These are phyloP conservation scores for Aegotheles bennettii DNA, from an alignment of 2,113 vertebrate species.

Conservation along the genomic window DNA sequence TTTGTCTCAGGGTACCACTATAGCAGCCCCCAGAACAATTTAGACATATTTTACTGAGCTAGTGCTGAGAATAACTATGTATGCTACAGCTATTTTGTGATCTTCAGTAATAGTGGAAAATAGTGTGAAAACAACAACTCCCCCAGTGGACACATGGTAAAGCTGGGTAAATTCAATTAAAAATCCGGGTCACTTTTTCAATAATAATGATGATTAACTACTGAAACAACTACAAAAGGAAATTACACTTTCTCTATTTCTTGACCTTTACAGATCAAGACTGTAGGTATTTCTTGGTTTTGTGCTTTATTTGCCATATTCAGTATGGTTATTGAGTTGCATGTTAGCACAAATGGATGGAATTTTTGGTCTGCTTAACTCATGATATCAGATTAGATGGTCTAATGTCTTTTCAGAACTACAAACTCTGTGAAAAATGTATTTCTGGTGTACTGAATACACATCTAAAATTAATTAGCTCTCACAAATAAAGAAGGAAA, in stretches of 20 bases:
- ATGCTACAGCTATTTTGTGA: not conserved
- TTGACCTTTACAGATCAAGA: not conserved
- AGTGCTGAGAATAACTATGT: not conserved
- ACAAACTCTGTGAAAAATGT: not conserved
- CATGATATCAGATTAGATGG: not conserved
- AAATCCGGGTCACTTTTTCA: not conserved
- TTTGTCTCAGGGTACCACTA: not conserved
- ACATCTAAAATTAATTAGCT: not conserved
- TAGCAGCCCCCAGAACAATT: not conserved
- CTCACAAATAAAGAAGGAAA: not conserved
- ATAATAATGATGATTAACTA: not conserved
- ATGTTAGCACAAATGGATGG: not conserved
- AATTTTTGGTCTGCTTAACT: not conserved
- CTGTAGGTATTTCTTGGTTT: not conserved
- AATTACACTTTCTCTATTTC: not conserved
- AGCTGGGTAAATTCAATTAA: not conserved
- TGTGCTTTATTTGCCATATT: not conserved
- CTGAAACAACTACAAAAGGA: not conserved
- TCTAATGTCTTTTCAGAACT: not conserved
- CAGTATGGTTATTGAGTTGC: not conserved
- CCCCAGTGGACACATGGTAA: not conserved
- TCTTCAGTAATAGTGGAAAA: not conserved
- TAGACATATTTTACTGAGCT: not conserved
- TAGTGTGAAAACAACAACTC: not conserved
- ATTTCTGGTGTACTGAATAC: not conserved